Base-by-base conservation (phyloP, 2,888 invertebrate species). In the Drosophila vallismaia region DNA sequence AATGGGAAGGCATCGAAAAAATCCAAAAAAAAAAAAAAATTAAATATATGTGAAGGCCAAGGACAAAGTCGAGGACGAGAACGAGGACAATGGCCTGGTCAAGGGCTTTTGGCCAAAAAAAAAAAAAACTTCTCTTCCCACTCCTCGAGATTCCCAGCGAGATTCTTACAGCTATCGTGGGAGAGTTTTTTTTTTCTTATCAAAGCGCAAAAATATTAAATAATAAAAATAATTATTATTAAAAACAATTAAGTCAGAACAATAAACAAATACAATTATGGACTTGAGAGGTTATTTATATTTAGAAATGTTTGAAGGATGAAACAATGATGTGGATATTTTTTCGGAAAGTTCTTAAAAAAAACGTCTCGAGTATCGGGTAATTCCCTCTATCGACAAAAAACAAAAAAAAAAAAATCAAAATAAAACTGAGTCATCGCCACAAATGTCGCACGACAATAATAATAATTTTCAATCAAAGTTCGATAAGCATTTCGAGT, bases 1-100 rank as follows among this genome's bases (percentile, higher is more conserved):
- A 12, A 12, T n/a, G n/a, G 4, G 29, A 19, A 49, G 24, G 24
- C 26, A 28, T 5, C 28, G 19, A 19, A 28, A 28, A 28, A 28
- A 28, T 5, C 19, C 2, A 28, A 28, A 28, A 28, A 26, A 26
- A 26, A 26, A 26, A 10, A 1, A 19, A 26, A 49, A 10, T 8
- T 8, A 49, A 46, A 59, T 71, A 66, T 81, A 48, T 85, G 78
- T 80, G 86, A 85, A 82, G 83, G 83, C 71, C 86, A 83, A 85
- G 83, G 83, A 78, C 83, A 36, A 5, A 36, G 66, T 54, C 3
- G 8, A 9, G 14, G 31, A 50, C 26, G 44, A 28, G 62, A 10
- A n/a, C 31, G 50, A 36, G 63, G 24, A 14, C 38, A 14, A 46
- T 51, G 63, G 29, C 19, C 38, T 45, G 38, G 67, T 49, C 56